Evolutionary conservation across 2,113 vertebrate species (phyloP), one percentile per base, ranked within the genome.

Genomic region (Astatotilapia flaviijosephi): DNA sequence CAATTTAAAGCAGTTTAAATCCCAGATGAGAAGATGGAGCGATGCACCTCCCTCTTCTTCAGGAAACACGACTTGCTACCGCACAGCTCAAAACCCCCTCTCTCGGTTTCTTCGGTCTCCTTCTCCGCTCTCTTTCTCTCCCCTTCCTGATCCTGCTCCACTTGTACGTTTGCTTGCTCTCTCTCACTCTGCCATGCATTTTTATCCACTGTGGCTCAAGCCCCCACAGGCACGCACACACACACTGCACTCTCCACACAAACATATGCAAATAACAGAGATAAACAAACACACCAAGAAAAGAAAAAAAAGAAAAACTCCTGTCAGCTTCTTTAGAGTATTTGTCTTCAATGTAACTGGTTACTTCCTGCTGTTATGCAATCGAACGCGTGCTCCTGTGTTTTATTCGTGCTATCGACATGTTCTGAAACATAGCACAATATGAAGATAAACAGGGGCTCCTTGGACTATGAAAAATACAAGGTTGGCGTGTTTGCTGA

Each of bases 121-220:
- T 86, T 77, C 91, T 86, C 87, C 55, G 77, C 77, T 85, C 83
- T 79, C 86, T 86, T 91, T 86, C 84, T 80, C 91, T 90, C 90
- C 86, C 89, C 70, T 79, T 79, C 75, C 88, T 90, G 70, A 91
- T 92, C 90, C 62, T 51, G 73, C 87, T 92, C 90, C 42, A 70
- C 88, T 92, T 75, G 82, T 68, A 83, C 82, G 45, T 81, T 94
- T 5, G 10, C 87, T 80, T 15, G 1, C 86, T 89, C 83, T 19
- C 94, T 15, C 94, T 90, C 90, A 58, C 90, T 92, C 89, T 86
- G 89, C 84, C 86, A 88, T 87, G 90, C 88, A 42, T 88, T 92
- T 84, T 85, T 88, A 62, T 84, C 62, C 87, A 84, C 82, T 23
- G 77, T 84, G 58, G 88, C 87, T 92, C 75, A 84, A 33, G 42